These are phyloP conservation scores for Pogonophryne albipinna DNA, from an alignment of 2,797 vertebrate genomes.

Conservation along the genomic window DNA sequence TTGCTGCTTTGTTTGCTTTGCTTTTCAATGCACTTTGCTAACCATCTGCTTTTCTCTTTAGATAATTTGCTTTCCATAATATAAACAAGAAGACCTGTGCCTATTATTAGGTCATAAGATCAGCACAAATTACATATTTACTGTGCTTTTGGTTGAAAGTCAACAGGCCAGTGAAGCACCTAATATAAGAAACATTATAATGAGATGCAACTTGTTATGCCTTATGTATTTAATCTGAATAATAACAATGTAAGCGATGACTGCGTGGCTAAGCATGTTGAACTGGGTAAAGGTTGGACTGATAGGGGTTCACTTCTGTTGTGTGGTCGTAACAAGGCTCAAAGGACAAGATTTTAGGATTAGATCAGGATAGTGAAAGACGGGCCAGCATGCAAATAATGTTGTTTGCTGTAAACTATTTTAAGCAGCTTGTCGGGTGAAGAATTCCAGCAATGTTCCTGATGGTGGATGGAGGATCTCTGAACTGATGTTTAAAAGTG, in stretches of 20 bases:
- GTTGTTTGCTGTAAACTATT: neutral
- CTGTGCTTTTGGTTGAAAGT: neutral
- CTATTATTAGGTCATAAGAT: neutral
- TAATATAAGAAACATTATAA: neutral
- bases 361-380: slow-evolving; percentile 1
- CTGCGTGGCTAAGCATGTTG: slow-evolving; percentile 6
- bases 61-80: neutral
- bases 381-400: neutral
- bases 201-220: neutral
- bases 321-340: slow-evolving; percentile 19
- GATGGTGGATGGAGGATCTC: neutral
- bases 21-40: neutral
- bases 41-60: neutral
- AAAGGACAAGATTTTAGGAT: slow-evolving; percentile 42
- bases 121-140: neutral
- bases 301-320: slow-evolving; percentile 23
- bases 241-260: neutral
- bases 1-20: neutral
- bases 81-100: neutral
- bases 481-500: slow-evolving; percentile 5
- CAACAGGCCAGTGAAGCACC: neutral
- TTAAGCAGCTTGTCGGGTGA: neutral
- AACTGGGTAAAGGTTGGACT: slow-evolving; percentile 51
- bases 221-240: neutral
- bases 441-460: neutral